phyloP scores from a whole-genome alignment of 37 sponge, comb jelly and placozoan species.

The Mnemiopsis leidyi region DNA sequence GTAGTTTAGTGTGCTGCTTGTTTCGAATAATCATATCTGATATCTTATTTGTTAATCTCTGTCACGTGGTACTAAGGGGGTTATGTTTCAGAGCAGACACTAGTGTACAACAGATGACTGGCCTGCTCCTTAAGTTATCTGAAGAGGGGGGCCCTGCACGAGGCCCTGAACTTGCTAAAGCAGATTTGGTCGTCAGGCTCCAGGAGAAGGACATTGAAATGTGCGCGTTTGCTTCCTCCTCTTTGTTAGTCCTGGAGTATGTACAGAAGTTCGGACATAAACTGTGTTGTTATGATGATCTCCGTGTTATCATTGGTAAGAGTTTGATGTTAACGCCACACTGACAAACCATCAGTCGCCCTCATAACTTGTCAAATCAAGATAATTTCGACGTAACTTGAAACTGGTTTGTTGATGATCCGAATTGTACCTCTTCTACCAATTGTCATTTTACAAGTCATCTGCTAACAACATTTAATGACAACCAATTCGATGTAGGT shows the following conservation, averaged over 20 bases:
- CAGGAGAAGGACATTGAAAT: slow-evolving; percentile 65
- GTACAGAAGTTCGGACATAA: slow-evolving; percentile 74
- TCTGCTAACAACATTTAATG: no score
- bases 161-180: slow-evolving; percentile 78
- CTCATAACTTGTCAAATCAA: no score
- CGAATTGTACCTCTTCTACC: no score
- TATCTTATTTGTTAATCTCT: no score
- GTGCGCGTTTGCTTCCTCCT: slow-evolving; percentile 60
- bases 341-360: no score
- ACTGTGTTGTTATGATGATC: slow-evolving; percentile 79
- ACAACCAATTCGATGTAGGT: no score
- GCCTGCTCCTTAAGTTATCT: not conserved
- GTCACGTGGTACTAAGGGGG: no score
- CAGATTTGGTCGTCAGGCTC: slow-evolving; percentile 74
- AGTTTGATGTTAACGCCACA: not conserved
- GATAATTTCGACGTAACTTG: no score
- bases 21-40: no score
- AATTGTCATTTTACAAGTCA: no score
- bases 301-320: not conserved
- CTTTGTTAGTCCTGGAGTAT: slow-evolving; percentile 69
- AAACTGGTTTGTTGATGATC: no score
- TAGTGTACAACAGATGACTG: slow-evolving; percentile 21
- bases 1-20: no score
- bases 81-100: not conserved
- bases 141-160: slow-evolving; percentile 43